Percentiles rank a stretch among this genome's conserved stretches.
Evolutionary conservation across 2,113 vertebrate species (phyloP).

Genomic region (Rhabdomys dilectus): DNA sequence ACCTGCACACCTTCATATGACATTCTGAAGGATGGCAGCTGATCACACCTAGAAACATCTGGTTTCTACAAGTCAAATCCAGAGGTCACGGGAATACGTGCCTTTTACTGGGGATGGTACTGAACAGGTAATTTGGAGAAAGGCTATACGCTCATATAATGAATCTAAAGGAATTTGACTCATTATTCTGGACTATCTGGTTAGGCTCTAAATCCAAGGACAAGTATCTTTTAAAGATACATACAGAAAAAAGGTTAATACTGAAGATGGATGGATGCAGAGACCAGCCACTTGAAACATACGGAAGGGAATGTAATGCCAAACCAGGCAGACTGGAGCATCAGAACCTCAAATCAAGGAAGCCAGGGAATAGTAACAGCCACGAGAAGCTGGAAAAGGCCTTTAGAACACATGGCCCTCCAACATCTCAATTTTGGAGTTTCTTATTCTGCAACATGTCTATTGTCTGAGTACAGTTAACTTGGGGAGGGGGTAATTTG

Average conservation of each 20-base stretch:
- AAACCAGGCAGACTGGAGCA: background rate
- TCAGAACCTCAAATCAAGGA: background rate
- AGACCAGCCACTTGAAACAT: background rate
- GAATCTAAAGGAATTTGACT: background rate
- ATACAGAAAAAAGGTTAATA: background rate
- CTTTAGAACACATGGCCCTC: background rate
- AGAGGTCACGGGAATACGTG: background rate
- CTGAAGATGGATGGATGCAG: background rate
- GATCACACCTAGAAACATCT: background rate
- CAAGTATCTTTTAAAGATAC: background rate
- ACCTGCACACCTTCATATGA: background rate
- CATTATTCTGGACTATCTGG: background rate
- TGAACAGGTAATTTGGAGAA: constrained; percentile 16
- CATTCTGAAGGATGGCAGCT: background rate
- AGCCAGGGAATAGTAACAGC: background rate
- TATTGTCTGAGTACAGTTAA: background rate
- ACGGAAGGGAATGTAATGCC: background rate
- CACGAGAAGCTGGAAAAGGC: background rate
- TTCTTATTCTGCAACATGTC: background rate
- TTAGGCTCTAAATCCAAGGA: background rate
- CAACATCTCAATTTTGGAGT: background rate
- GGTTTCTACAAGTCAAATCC: background rate
- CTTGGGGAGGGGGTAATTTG: background rate
- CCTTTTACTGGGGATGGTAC: background rate
- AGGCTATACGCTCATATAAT: background rate